Evolutionary conservation across 2,797 vertebrate species (phyloP).

Genomic region (Pantherophis vulpinus): DNA sequence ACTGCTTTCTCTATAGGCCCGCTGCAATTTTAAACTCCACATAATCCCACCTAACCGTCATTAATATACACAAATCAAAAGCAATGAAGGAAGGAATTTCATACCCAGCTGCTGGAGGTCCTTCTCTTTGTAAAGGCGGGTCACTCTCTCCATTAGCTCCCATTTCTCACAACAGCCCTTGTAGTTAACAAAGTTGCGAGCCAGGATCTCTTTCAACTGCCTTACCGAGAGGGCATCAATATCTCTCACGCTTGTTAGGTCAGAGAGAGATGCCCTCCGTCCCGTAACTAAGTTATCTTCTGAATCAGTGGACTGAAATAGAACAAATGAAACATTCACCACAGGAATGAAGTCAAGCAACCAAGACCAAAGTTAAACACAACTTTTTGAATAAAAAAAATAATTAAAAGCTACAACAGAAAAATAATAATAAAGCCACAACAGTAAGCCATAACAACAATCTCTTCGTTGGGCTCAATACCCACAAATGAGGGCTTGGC

Average conservation of each 20-base stretch:
- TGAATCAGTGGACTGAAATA: slow-evolving; percentile 76
- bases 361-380: neutral
- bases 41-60: neutral
- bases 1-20: neutral
- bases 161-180: slow-evolving; percentile 98
- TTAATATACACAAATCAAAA: neutral
- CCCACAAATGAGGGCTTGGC: neutral
- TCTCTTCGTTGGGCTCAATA: neutral
- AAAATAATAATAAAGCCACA: neutral
- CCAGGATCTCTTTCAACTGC: slow-evolving; percentile 94
- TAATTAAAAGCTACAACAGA: neutral
- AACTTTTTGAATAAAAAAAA: neutral
- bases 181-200: slow-evolving; percentile 94
- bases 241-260: slow-evolving; percentile 80
- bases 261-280: slow-evolving; percentile 87
- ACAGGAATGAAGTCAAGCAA: neutral
- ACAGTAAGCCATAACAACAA: neutral
- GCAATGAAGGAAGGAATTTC: neutral
- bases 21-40: neutral
- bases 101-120: slow-evolving; percentile 82
- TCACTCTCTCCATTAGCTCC: slow-evolving; percentile 94
- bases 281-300: slow-evolving; percentile 80
- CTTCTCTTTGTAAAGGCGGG: slow-evolving; percentile 85
- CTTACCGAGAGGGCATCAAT: slow-evolving; percentile 86
- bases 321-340: slow-evolving; percentile 6